phyloP scores from a whole-genome alignment of 2,888 invertebrate genomes.

The Mythimna vitellina region DNA sequence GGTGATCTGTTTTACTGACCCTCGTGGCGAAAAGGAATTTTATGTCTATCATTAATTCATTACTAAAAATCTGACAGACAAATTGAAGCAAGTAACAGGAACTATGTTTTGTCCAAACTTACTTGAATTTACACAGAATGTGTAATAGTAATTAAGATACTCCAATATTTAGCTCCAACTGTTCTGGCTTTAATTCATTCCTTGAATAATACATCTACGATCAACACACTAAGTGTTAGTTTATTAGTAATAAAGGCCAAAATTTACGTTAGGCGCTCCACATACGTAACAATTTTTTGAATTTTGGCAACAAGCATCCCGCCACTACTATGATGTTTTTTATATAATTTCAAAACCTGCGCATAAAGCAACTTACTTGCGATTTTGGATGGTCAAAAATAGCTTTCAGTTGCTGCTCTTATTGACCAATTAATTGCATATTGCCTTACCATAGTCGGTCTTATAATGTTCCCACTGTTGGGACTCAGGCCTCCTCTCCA shows the following conservation, averaged over 20 bases:
- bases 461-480: too few species aligned
- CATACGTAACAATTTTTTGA: background rate
- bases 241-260: slow-evolving; percentile 12
- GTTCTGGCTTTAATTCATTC: slow-evolving; percentile 8
- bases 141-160: slow-evolving; percentile 17
- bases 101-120: background rate
- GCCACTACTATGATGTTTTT: background rate
- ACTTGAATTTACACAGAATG: background rate
- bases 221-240: slow-evolving; percentile 38
- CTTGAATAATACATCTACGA: slow-evolving; percentile 49
- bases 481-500: too few species aligned
- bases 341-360: background rate
- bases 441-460: too few species aligned
- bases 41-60: too few species aligned
- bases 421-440: background rate
- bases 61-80: background rate
- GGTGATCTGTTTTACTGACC: too few species aligned
- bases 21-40: too few species aligned
- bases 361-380: background rate
- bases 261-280: slow-evolving; percentile 8
- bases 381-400: too few species aligned
- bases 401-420: background rate
- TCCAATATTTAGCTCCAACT: slow-evolving; percentile 16
- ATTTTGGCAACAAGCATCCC: background rate
- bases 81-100: background rate